Evolutionary conservation across 2,888 invertebrate genomes (phyloP), one percentile per base, ranked within the genome.

Genomic region (Rhingia rostrata): DNA sequence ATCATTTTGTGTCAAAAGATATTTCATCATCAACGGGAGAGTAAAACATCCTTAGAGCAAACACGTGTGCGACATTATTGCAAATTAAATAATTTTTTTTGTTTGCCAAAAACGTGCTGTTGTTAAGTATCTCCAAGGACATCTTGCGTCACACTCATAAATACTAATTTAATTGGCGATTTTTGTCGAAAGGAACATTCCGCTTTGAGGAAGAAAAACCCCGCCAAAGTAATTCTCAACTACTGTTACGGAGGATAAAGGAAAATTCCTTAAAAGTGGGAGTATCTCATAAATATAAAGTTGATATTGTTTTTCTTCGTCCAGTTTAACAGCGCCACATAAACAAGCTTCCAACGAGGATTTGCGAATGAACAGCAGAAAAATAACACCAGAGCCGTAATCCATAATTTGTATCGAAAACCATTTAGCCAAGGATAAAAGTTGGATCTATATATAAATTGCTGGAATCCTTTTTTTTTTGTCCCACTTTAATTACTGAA

Each of bases 271-370:
- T 6, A 37, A 7, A 39, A 47, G 56, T 41, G 49, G 63, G 66
- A 41, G 63, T 22, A 35, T 47, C 73, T 81, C 81, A 81, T 81
- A 81, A 81, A 81, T 81, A 81, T 70, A 77, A 81, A 81, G 77
- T 77, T 77, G 70, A 60, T 64, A 61, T 63, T 77, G 56, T 63
- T 54, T 56, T 73, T 54, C 61, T 69, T 37, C 56, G 33, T 51
- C 4, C 5, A 12, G 70, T 43, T 79, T 66, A 72, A 54, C 66
- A 32, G 66, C 53, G 60, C 39, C 54, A 45, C 56, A 73, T 54
- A 80, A 80, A 74, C 51, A 70, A 39, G 43, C 51, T 33, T 43
- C 45, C 22, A 12, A 4, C 43, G 45, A 51, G 64, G 64, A 81
- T 70, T 53, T 56, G 47, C 51, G 53, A 33, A 66, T 47, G 61